Base-by-base conservation (phyloP, 2,888 invertebrate species). In the Ptychoptera albimana region DNA sequence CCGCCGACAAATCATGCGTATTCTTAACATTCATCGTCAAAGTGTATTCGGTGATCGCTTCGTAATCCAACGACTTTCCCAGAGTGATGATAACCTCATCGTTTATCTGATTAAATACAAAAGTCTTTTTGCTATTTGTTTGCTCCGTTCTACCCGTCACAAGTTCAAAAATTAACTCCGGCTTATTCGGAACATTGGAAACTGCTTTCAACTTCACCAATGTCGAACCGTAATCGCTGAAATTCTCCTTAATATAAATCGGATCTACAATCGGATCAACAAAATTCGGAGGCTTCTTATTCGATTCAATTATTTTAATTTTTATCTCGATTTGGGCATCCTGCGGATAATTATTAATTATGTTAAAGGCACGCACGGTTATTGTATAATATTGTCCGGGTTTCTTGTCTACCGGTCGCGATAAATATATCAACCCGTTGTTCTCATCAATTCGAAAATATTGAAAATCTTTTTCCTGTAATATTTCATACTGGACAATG, bases 271-370 rank as follows among this genome's bases (percentile, higher is more conserved):
- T 57, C n/a, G 74, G 73, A 49, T 71, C 70, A 43, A 74, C 72
- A 57, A 89, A 86, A 39, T 74, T 72, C 32, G 86, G 89, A 50
- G 81, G 81, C 63, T 84, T 87, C 68, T 82, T 86, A 61, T 81
- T 82, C n/a, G 84, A 85, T 57, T 83, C 85, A 7, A 89, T 85
- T 29, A 93, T 84, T 50, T 77, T 75, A 51, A 94, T 85, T 52
- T 82, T 78, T 49, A 94, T 74, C 58, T 80, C 80, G 49, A 85
- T 88, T 43, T 75, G 72, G 50, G 78, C 78, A 55, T 74, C 73
- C 55, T 75, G 76, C 37, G 57, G 53, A 37, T 54, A 55, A 50
- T 63, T 64, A 7, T 57, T 60, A 29, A 61, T 58, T 11, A 56
- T 56, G 46, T 66, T 66, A 40, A 57, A 64, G 9, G 65, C 65